Conservation (phyloP, 2,113 vertebrate species). For the Petrocephalus zakoni region DNA sequence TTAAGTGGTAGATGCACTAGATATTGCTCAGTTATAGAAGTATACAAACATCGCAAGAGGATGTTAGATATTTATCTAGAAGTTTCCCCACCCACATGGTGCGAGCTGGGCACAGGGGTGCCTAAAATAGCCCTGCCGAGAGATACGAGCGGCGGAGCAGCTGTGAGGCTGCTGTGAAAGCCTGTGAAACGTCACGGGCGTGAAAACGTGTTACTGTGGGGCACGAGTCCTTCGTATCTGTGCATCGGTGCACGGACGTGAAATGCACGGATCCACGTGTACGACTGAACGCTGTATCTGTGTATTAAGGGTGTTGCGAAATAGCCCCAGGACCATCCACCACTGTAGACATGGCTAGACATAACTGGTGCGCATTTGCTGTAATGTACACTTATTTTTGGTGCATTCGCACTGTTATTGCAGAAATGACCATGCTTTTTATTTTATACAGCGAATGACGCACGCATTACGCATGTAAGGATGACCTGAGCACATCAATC, state of each 20-base stretch:
- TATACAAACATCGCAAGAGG: not conserved
- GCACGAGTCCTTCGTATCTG: not conserved
- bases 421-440: not conserved
- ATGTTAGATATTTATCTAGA: not conserved
- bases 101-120: not conserved
- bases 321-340: not conserved
- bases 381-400: not conserved
- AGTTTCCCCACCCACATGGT: not conserved
- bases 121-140: not conserved
- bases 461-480: not conserved
- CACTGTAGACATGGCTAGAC: not conserved
- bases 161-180: not conserved
- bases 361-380: not conserved
- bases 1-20: not conserved
- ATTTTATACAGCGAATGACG: too few species aligned
- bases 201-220: not conserved
- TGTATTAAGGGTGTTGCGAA: not conserved
- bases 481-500: not conserved
- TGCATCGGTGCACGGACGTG: not conserved
- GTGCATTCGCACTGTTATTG: not conserved
- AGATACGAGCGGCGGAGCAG: not conserved
- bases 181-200: not conserved
- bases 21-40: not conserved
- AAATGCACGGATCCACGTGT: not conserved
- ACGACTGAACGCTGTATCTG: not conserved